Conservation (phyloP, 2,888 invertebrate genomes). For the Eubasilissa splendida region DNA sequence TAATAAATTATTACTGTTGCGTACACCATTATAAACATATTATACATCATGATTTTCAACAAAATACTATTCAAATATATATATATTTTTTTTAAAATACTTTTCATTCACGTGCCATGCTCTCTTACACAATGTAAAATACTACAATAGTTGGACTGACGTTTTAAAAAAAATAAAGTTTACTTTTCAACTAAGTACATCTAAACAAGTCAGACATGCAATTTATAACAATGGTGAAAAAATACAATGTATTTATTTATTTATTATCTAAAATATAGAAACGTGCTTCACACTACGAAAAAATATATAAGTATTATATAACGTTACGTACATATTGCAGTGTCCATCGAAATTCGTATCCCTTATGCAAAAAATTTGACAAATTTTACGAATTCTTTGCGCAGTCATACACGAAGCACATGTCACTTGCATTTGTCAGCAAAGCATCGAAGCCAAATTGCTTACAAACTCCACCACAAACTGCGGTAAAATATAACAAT, state of each 20-base stretch:
- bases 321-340: constrained; percentile 33
- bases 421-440: constrained; percentile 36
- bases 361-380: constrained; percentile 2
- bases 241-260: neutral
- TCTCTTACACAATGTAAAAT: too few species aligned
- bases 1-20: too few species aligned
- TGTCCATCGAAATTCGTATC: constrained; percentile 22
- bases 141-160: too few species aligned
- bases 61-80: too few species aligned
- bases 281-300: constrained; percentile 10
- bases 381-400: constrained; percentile 10
- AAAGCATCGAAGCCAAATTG: neutral
- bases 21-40: too few species aligned
- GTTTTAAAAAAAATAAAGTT: too few species aligned
- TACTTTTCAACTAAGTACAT: too few species aligned
- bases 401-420: constrained; percentile 25
- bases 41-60: too few species aligned
- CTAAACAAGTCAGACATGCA: too few species aligned
- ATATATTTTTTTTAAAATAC: too few species aligned
- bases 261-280: constrained; percentile 9
- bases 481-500: constrained; percentile 7
- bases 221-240: constrained; percentile 20
- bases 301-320: neutral
- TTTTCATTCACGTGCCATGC: too few species aligned
- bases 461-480: neutral